Percentiles rank a stretch among this genome's conserved stretches.
These are phyloP conservation scores for Drosophila demipolita DNA, from an alignment of 2,888 invertebrate genomes.

Conservation along the genomic window DNA sequence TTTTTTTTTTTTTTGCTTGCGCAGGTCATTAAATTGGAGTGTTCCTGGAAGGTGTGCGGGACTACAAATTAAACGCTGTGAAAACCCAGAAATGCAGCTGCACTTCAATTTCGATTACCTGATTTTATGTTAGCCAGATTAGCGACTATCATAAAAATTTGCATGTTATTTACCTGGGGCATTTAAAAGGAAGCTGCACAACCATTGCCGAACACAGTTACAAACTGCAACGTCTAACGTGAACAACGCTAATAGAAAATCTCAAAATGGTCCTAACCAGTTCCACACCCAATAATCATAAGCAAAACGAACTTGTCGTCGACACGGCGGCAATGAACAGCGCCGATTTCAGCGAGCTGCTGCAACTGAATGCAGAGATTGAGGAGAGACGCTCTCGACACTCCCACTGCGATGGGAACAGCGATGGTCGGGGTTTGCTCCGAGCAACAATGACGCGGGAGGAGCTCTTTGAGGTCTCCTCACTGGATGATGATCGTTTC, in stretches of 20 bases:
- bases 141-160: conserved; percentile 33
- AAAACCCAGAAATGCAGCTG: conserved; percentile 54
- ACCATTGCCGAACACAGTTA: conserved; percentile 47
- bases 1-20: conserved; percentile 5
- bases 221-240: conserved; percentile 68
- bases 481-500: conserved; percentile 76
- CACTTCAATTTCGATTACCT: conserved; percentile 38
- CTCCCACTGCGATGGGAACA: conserved; percentile 30
- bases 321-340: conserved; percentile 77
- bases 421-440: conserved; percentile 49
- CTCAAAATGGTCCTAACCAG: conserved; percentile 72
- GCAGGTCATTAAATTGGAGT: conserved; percentile 44
- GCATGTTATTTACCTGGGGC: conserved; percentile 32
- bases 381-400: conserved; percentile 62
- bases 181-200: conserved; percentile 42
- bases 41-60: conserved; percentile 43
- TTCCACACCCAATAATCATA: conserved; percentile 59
- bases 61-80: conserved; percentile 44
- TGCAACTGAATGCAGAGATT: conserved; percentile 77
- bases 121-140: conserved; percentile 44
- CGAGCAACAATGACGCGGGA: conserved; percentile 74
- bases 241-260: conserved; percentile 29
- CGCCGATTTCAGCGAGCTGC: conserved; percentile 70
- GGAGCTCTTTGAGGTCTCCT: conserved; percentile 78
- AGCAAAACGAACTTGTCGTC: conserved; percentile 60